Conservation (phyloP, 2,113 vertebrate species). For the Ailuropoda melanoleuca region DNA sequence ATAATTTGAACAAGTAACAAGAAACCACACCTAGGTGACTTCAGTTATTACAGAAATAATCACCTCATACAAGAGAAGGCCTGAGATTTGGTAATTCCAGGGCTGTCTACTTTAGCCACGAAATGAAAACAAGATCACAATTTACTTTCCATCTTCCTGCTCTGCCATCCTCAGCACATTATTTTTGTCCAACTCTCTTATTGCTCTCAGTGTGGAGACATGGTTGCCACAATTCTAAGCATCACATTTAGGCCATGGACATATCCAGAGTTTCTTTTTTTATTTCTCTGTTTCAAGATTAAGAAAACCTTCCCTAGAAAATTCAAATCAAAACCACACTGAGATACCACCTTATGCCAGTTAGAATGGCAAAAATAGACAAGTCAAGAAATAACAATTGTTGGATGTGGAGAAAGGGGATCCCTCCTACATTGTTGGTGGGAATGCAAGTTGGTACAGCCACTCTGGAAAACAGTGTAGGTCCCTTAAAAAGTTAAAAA, state of each 20-base stretch:
- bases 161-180: not conserved
- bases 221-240: not conserved
- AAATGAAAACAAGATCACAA: not conserved
- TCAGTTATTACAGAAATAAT: not conserved
- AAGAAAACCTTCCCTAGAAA: not conserved
- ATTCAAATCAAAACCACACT: too few species aligned
- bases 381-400: too few species aligned
- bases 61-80: not conserved
- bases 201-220: not conserved
- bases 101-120: not conserved
- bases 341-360: too few species aligned
- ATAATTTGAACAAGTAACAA: not conserved
- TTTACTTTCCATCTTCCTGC: not conserved
- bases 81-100: not conserved
- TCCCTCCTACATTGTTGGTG: too few species aligned
- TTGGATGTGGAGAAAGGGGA: too few species aligned
- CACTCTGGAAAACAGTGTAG: too few species aligned
- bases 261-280: not conserved
- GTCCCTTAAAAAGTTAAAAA: too few species aligned
- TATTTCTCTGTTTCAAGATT: not conserved
- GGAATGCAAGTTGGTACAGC: too few species aligned
- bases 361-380: too few species aligned
- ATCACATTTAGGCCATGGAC: not conserved
- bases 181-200: not conserved
- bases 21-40: not conserved